A percentile compares a stretch with the other conserved stretches of the same genome.
phyloP scores from a whole-genome alignment of 2,113 vertebrate genomes.

The Mastomys natalensis region DNA sequence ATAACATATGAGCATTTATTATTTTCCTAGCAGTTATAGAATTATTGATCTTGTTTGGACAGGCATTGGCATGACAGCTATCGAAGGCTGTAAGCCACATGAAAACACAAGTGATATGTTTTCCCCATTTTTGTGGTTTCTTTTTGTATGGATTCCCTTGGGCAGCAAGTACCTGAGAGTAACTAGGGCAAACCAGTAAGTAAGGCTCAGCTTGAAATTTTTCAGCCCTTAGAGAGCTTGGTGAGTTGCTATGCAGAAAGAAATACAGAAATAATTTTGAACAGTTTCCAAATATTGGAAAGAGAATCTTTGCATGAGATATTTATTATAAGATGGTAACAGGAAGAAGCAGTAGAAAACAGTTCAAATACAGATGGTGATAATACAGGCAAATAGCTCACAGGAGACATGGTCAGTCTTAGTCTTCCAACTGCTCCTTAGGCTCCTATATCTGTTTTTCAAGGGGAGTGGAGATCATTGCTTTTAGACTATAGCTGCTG shows the following conservation, averaged over 20 bases:
- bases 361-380: neutral
- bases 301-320: neutral
- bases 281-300: slow-evolving; percentile 1
- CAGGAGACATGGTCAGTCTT: fast-evolving
- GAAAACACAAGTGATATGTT: neutral
- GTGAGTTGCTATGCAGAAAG: neutral
- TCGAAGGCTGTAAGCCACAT: neutral
- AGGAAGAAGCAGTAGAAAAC: neutral
- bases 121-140: neutral
- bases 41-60: neutral
- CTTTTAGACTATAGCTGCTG: neutral
- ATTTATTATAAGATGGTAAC: neutral
- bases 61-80: neutral
- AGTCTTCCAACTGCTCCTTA: fast-evolving
- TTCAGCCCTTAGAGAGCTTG: neutral
- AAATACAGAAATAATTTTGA: neutral
- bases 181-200: fast-evolving
- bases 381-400: neutral
- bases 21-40: neutral
- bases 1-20: neutral
- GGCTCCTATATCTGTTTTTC: too few relatives aligned
- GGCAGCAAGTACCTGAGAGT: neutral
- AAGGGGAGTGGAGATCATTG: neutral
- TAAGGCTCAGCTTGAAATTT: neutral
- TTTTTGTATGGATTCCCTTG: neutral